phyloP scores from a whole-genome alignment of 2,888 invertebrate species.

The Drosophila niveifrons region DNA sequence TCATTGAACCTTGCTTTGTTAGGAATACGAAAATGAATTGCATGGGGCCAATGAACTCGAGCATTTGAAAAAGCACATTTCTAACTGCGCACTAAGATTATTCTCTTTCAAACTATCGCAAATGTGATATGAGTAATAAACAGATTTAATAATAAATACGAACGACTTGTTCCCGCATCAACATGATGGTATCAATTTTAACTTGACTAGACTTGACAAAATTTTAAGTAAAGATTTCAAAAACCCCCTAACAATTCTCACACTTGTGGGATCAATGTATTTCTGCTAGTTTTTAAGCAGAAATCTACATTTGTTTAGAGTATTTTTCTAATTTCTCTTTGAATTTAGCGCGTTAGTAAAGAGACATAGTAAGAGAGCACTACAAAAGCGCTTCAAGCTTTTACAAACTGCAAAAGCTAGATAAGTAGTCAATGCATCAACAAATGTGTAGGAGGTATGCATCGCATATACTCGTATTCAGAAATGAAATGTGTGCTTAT shows the following conservation, averaged over 20 bases:
- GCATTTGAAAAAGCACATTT: not conserved
- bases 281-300: not conserved
- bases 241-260: not conserved
- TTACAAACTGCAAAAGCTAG: not conserved
- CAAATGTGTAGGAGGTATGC: not conserved
- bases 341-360: not conserved
- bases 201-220: too few species aligned
- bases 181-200: too few species aligned
- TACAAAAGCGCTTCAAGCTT: slow-evolving; percentile 14
- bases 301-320: not conserved
- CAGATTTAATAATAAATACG: not conserved
- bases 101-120: not conserved
- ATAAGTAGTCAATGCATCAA: not conserved
- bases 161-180: not conserved
- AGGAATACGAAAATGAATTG: not conserved
- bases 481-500: too few species aligned
- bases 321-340: not conserved
- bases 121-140: not conserved
- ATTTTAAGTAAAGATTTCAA: not conserved
- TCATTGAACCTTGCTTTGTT: slow-evolving; percentile 2
- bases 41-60: not conserved
- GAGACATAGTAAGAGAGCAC: not conserved
- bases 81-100: not conserved
- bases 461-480: too few species aligned
- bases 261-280: not conserved